Evolutionary conservation across 2,797 vertebrate genomes (phyloP).

Genomic region (Columba guinea): DNA sequence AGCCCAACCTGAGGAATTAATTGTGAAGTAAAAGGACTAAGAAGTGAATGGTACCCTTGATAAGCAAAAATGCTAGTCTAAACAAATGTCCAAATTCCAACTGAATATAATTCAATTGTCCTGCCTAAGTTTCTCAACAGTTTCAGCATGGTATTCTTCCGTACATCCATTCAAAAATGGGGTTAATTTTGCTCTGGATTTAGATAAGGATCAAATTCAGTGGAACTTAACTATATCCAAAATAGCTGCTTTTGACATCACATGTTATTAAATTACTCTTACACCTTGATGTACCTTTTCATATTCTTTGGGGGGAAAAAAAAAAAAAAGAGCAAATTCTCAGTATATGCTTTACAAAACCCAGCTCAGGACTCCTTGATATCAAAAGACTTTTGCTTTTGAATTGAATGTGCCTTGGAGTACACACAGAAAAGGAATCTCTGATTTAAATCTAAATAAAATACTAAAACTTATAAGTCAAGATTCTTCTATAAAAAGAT

Average conservation of each 20-base stretch:
- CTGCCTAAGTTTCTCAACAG: not conserved
- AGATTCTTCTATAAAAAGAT: not conserved
- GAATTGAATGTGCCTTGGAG: not conserved
- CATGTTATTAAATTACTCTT: not conserved
- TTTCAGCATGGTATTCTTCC: not conserved
- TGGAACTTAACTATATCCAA: not conserved
- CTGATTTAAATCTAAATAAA: not conserved
- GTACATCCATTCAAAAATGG: not conserved
- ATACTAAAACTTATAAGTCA: not conserved
- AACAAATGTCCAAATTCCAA: constrained; percentile 12
- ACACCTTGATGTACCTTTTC: not conserved
- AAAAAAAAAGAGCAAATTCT: not conserved
- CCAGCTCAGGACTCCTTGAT: not conserved
- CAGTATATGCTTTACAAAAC: not conserved
- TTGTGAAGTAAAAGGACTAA: not conserved
- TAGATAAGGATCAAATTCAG: not conserved
- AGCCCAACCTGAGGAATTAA: not conserved
- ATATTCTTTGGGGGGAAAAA: not conserved
- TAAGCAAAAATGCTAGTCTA: constrained; percentile 43
- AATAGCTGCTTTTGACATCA: not conserved
- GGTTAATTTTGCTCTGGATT: not conserved
- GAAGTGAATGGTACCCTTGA: not conserved
- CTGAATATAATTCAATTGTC: not conserved
- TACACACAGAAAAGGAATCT: not conserved
- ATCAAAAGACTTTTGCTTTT: not conserved